Evolutionary conservation across 2,113 vertebrate species (phyloP), one percentile per base, ranked within the genome.

Genomic region (Hepsetus odoe): DNA sequence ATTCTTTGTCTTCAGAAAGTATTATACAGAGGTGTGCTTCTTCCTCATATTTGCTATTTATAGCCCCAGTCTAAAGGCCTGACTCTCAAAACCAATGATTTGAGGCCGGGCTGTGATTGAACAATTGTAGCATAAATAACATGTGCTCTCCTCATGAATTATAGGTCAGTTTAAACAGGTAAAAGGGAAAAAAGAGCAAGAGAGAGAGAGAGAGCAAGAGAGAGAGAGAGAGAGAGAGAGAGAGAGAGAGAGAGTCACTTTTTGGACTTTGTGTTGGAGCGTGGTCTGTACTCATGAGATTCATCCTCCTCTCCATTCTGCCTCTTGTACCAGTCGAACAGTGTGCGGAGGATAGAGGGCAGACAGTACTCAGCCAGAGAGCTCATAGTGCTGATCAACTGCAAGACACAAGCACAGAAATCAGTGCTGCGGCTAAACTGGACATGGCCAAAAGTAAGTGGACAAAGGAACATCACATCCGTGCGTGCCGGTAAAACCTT

Each of bases 311-410:
- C 94, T 78, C 97, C 97, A 8, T 98, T 99, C 87, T 99, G 98
- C 72, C 98, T 93, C 90, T 97, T 98, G 90, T 98, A 98, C 97
- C 98, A 99, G 84, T 99, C 98, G 71, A 99, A 99, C 69, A 99
- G 89, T 18, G 98, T 99, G 66, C 95, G 96, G 58, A 99, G 92
- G 81, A 99, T 96, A 42, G 98, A 99, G 9, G 97, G 98, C 13
- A 99, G 92, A 83, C 97, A 99, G 87, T 98, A 99, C 85, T 99
- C 98, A 4, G 97, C 96, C 66, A 99, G 93, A 6, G 98, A 99
- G 85, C 98, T 99, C 97, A 99, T 97, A 46, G 94, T 94, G 92
- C 90, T 98, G 90, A 99, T 97, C 90, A 99, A 88, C 98, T 99
- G 78, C 58, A 32, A 51, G 3, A 73, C 5, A 76, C 44, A 11